Evolutionary conservation across 2,888 invertebrate species (phyloP), one percentile per base, ranked within the genome.

Genomic region (Luperina testacea): DNA sequence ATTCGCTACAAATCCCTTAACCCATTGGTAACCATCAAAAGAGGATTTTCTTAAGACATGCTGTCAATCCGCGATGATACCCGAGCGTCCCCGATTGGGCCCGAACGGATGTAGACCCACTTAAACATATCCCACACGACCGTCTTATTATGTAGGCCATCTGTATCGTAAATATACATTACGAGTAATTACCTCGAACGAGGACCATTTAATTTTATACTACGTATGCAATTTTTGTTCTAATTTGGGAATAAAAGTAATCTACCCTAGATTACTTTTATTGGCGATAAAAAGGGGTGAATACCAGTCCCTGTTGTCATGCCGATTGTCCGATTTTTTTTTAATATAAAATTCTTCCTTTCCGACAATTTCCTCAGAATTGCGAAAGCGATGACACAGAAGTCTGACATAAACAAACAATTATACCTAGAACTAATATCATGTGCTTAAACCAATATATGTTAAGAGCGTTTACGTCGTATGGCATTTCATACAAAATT

Each of bases 121-220:
- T 87, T 84, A 80, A 51, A 27, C 45, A 70, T 53, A 76, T 67
- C 77, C 75, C 59, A 75, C 78, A 75, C 67, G 80, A 70, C 61
- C 73, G 68, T 78, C 68, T 67, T 38, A 38, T 24, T 15, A 27
- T 76, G 72, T 80, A 77, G 70, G 84, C 24, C 72, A 57, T 70
- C 61, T 70, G 61, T 74, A 76, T 88, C 90, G 78, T 88, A 88
- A 88, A 90, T 88, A 84, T 64, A 88, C 77, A 88, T 88, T 88
- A 90, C 42, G 72, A 75, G 71, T 88, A 90, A 90, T 86, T 87
- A 84, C 72, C 72, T 65, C 53, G 32, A 71, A 53, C 45, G 63
- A 45, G 51, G 61, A 38, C 24, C 42, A 67, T 79, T 74, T 86
- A 69, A 88, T 88, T 67, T 71, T 27, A n/a, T 80, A 59, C 48